phyloP scores from a whole-genome alignment of 2,797 vertebrate genomes.

The Pristis pectinata region DNA sequence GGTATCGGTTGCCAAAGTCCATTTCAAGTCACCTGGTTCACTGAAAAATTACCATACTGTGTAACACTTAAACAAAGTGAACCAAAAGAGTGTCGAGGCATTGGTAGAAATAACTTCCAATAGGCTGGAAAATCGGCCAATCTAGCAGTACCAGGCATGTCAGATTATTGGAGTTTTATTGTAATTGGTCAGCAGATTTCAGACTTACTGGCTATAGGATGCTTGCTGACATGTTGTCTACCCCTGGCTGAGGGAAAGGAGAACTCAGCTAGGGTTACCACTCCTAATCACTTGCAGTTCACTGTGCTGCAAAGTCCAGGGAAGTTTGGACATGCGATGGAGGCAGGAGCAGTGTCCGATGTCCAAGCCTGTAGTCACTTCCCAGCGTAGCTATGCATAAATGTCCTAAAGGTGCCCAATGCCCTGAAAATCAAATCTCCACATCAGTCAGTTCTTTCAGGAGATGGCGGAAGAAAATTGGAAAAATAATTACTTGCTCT shows the following conservation, averaged over 20 bases:
- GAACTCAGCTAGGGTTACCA: background rate
- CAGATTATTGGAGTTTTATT: too few relatives aligned
- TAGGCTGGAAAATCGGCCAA: too few relatives aligned
- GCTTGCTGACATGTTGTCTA: background rate
- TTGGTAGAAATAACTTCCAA: too few relatives aligned
- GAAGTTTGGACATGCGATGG: background rate
- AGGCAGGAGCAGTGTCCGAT: background rate
- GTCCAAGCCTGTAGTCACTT: background rate
- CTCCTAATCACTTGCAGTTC: background rate
- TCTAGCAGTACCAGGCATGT: too few relatives aligned
- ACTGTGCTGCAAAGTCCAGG: background rate
- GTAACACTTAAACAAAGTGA: too few relatives aligned
- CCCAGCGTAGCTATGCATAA: background rate
- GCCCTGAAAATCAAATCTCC: background rate
- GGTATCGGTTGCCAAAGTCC: too few relatives aligned
- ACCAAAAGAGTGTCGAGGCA: too few relatives aligned
- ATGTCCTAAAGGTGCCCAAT: background rate
- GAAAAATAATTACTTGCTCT: background rate
- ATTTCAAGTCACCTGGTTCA: too few relatives aligned
- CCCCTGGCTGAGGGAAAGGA: background rate
- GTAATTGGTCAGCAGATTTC: background rate
- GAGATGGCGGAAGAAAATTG: background rate
- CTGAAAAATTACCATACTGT: too few relatives aligned
- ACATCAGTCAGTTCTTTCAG: background rate
- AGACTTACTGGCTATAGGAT: background rate